Evolutionary conservation across 2,888 invertebrate species (phyloP).

Genomic region (Uloborus plumipes): DNA sequence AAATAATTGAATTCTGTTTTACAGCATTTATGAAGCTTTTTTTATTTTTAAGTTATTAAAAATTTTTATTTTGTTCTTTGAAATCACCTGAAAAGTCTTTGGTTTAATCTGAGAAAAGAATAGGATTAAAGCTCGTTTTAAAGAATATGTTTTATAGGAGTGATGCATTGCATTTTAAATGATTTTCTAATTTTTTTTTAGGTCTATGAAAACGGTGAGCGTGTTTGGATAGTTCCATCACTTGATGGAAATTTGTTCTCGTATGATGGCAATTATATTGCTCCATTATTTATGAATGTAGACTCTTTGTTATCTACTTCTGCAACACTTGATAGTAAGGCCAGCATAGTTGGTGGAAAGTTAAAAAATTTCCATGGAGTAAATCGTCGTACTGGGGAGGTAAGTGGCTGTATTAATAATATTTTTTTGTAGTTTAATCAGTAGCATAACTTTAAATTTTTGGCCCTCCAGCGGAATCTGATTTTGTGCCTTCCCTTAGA

Average conservation of each 20-base stretch:
- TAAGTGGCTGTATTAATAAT: conserved; percentile 29
- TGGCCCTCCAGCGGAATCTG: no score
- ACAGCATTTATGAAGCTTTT: no score
- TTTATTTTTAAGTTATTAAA: no score
- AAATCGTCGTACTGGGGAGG: conserved; percentile 79
- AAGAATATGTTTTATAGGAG: no score
- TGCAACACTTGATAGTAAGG: conserved; percentile 78
- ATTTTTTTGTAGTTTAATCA: background rate
- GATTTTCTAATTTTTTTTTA: conserved; percentile 69
- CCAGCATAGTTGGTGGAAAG: conserved; percentile 79
- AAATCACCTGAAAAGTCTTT: no score
- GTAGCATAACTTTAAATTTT: no score
- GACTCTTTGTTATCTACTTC: conserved; percentile 86
- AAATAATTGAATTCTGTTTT: no score
- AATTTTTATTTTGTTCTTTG: no score
- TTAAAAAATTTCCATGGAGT: conserved; percentile 89
- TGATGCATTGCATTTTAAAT: background rate
- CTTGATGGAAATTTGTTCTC: conserved; percentile 82
- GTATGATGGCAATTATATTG: conserved; percentile 90
- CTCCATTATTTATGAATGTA: conserved; percentile 87
- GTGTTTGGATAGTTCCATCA: conserved; percentile 91
- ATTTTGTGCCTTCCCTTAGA: no score
- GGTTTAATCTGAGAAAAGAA: no score
- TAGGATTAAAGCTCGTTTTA: no score
- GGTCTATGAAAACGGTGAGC: conserved; percentile 86